Evolutionary conservation across 1,140 invertebrate genomes (phyloP), one percentile per base, ranked within the genome.

Genomic region (Drosophila parvula): DNA sequence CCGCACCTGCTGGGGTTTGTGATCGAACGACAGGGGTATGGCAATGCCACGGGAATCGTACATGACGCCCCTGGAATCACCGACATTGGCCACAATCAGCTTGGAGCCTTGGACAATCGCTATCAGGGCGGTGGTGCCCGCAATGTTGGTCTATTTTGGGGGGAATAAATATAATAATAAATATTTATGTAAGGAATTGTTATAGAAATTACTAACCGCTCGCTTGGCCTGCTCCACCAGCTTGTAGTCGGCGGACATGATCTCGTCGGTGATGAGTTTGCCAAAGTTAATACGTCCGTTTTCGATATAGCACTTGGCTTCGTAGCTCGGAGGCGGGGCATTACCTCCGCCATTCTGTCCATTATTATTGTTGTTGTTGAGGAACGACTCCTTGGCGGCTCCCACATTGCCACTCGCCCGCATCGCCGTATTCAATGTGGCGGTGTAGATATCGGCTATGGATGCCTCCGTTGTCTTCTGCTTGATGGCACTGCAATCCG

Each of bases 21-120:
- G 98, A 92, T 99, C 98, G 92, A 98, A 98, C 12, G 98, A 98
- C 9, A 99, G 93, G 50, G 98, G 97, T 74, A 99, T 97, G 6
- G 96, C 96, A 92, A 96, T 96, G 14, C 97, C 97, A 91, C 96
- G 95, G 43, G 94, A 94, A 93, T 98, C 97, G 93, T 97, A 98
- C 95, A 99, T 97, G 0, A 99, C 97, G 40, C 97, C 98, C 78
- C 98, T 93, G 0, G 98, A 99, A 92, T 99, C 98, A 9, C 98
- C 98, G 30, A 99, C 97, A 94, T 99, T 99, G 8, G 98, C 98
- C 28, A 99, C 97, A 70, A 97, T 96, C 48, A 99, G 92, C 78
- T 95, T 94, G 77, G 95, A 95, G 32, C 95, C 95, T 92, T 98
- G 96, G 67, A 98, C 92, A 18, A 98, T 92, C 36, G 97, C 98